Conservation (phyloP, 2,797 vertebrate species). For the Enoplosus armatus region DNA sequence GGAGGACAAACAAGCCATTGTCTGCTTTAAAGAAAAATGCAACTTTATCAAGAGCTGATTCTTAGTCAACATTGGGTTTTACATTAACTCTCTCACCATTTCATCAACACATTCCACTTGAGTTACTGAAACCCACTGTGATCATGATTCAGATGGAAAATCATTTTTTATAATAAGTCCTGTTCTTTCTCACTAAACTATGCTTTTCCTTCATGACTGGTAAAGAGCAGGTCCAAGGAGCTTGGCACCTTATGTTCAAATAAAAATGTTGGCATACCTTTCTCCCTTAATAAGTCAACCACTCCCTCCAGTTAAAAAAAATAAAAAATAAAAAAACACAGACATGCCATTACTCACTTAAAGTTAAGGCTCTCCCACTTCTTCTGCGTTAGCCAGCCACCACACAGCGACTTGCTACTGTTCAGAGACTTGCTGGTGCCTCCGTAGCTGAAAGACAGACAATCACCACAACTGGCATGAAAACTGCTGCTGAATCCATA, state of each 20-base stretch:
- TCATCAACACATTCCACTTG: slow-evolving; percentile 41
- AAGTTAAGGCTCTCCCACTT: slow-evolving; percentile 84
- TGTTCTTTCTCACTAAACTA: slow-evolving; percentile 50
- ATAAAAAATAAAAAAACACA: slow-evolving; percentile 39
- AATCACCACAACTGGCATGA: slow-evolving; percentile 62
- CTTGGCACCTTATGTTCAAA: slow-evolving; percentile 60
- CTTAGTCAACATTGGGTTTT: slow-evolving; percentile 5
- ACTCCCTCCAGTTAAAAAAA: slow-evolving; percentile 38
- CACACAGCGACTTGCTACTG: slow-evolving; percentile 75
- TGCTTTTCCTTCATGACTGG: slow-evolving; percentile 37
- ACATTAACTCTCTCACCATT: slow-evolving; percentile 14
- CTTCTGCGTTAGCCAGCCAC: slow-evolving; percentile 70
- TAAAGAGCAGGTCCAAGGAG: slow-evolving; percentile 24
- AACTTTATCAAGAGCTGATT: slow-evolving; percentile 28
- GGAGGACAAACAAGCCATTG: slow-evolving; percentile 38
- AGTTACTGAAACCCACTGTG: slow-evolving; percentile 30
- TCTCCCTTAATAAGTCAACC: slow-evolving; percentile 52
- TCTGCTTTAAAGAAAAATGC: not conserved
- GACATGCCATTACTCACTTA: slow-evolving; percentile 80
- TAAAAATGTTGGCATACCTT: slow-evolving; percentile 55
- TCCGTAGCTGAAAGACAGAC: slow-evolving; percentile 75
- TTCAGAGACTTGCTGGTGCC: slow-evolving; percentile 68
- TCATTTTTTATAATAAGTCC: slow-evolving; percentile 17
- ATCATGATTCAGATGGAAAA: slow-evolving; percentile 46
- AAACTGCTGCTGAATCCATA: slow-evolving; percentile 34